A percentile compares a stretch with the other conserved stretches of the same genome.
phyloP scores from a whole-genome alignment of 2,888 invertebrate species.

The Drosophila birchii region DNA sequence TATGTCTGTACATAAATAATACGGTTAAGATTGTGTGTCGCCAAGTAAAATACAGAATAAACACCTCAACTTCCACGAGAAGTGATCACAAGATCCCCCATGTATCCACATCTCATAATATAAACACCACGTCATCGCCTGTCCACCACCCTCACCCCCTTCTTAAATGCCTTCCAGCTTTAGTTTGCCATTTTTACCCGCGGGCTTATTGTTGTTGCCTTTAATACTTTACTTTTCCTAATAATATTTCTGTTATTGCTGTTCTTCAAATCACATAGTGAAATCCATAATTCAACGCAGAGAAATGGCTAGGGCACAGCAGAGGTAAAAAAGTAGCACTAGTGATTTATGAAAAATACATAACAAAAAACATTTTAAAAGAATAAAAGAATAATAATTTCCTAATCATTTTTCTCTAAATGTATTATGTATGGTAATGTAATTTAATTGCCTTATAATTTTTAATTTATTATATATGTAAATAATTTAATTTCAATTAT shows the following conservation, averaged over 20 bases:
- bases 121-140: slow-evolving; percentile 41
- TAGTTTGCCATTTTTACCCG: slow-evolving; percentile 25
- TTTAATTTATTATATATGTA: too few species aligned
- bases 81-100: slow-evolving; percentile 36
- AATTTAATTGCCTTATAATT: too few species aligned
- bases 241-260: slow-evolving; percentile 15
- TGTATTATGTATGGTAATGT: too few species aligned
- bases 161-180: not conserved
- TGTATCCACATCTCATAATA: slow-evolving; percentile 12
- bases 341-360: not conserved
- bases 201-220: slow-evolving; percentile 11
- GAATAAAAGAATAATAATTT: too few species aligned
- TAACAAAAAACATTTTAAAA: not conserved
- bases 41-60: slow-evolving; percentile 21
- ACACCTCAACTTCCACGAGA: slow-evolving; percentile 29
- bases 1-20: slow-evolving; percentile 1
- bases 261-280: slow-evolving; percentile 27
- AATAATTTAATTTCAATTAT: too few species aligned
- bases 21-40: slow-evolving; percentile 21
- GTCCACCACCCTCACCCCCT: slow-evolving; percentile 4
- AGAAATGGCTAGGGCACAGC: slow-evolving; percentile 1
- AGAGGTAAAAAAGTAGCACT: not conserved
- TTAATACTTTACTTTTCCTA: slow-evolving; percentile 23
- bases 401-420: too few species aligned
- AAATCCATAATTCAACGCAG: slow-evolving; percentile 22